Evolutionary conservation across 2,797 vertebrate genomes (phyloP), one percentile per base, ranked within the genome.

Genomic region (Acanthurus lineatus): DNA sequence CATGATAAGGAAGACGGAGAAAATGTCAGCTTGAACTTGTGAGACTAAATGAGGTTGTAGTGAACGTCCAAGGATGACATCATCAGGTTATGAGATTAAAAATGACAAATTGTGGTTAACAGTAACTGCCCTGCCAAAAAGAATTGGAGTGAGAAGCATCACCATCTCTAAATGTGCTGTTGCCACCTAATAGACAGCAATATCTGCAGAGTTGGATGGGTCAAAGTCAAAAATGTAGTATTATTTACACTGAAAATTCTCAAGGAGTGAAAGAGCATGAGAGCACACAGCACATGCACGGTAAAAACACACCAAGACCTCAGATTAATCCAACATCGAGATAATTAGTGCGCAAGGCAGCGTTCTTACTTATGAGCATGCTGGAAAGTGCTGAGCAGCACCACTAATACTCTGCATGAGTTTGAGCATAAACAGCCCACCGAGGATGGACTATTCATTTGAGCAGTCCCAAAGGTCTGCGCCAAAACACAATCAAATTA

Each of bases 101-200:
- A 49, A 79, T 45, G 54, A 71, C 67, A 73, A 48, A 49, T 32
- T 22, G 17, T 48, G 48, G 64, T 69, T 61, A 65, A 70, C 51
- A 60, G 53, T 47, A 59, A 48, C 69, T 60, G 68, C 35, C 44
- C 40, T 69, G 72, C 51, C 45, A 48, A 66, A 25, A 10, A 19
- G 65, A 2, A 19, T 14, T 2, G 48, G 1, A 32, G 25, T 28
- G 42, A 28, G 22, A 25, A 59, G 65, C 32, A 35, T 11, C 25
- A 12, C 6, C 58, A 16, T 70, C 79, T 71, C 15, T 11, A 91
- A 62, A 91, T 77, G 84, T 88, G 87, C 76, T 82, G 89, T 90
- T 86, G 91, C 92, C 93, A 89, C 86, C 94, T 95, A 92, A 88
- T 93, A 93, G 93, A 85, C 77, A 88, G 82, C 68, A 32, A 12